A percentile compares a stretch with the other conserved stretches of the same genome.
phyloP scores from a whole-genome alignment of 2,113 vertebrate species.

The Mobula hypostoma region DNA sequence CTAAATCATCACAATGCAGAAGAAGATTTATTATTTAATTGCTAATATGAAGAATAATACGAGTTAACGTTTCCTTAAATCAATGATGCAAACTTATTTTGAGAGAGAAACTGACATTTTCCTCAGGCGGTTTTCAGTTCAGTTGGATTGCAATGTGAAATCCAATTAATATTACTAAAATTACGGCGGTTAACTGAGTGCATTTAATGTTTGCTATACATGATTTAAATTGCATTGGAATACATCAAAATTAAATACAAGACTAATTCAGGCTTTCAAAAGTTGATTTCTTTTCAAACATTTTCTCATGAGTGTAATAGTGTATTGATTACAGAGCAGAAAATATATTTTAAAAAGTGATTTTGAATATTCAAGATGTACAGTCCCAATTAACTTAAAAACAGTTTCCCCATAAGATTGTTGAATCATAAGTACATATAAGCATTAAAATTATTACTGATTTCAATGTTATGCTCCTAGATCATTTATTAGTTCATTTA shows the following conservation, averaged over 20 bases:
- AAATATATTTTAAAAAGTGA: neutral
- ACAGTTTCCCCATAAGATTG: neutral
- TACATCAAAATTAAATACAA: conserved; percentile 8
- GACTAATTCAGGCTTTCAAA: neutral
- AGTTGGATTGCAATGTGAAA: neutral
- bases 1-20: neutral
- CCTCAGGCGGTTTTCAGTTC: neutral
- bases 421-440: neutral
- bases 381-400: neutral
- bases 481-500: neutral
- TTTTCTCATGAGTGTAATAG: neutral
- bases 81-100: conserved; percentile 6
- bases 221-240: conserved; percentile 13
- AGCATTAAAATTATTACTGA: neutral
- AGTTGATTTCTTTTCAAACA: conserved; percentile 1
- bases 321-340: neutral
- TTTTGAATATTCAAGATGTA: neutral
- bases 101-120: neutral
- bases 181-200: neutral
- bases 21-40: conserved; percentile 27
- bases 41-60: neutral
- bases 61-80: neutral
- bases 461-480: neutral
- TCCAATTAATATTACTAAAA: conserved; percentile 21
- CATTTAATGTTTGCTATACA: neutral